Evolutionary conservation across 2,113 vertebrate genomes (phyloP).

Genomic region (Platysteira castanea): DNA sequence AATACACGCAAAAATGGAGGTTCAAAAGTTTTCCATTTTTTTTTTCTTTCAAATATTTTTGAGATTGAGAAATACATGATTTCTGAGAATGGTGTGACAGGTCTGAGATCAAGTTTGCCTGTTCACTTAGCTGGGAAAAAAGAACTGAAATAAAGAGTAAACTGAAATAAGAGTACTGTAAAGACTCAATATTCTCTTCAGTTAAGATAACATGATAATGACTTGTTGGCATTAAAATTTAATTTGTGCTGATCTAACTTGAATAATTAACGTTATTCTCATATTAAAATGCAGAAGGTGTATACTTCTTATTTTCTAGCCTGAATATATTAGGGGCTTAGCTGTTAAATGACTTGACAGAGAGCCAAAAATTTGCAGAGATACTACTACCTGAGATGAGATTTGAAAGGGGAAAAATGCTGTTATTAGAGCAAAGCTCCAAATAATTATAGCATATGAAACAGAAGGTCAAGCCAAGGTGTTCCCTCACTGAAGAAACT

Average conservation of each 20-base stretch:
- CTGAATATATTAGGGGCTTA: neutral
- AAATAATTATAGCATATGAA: conserved; percentile 7
- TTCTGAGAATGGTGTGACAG: neutral
- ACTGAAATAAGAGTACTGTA: neutral
- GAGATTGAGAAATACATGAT: neutral
- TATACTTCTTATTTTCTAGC: neutral
- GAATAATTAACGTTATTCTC: conserved; percentile 1
- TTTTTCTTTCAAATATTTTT: neutral
- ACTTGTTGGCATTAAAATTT: conserved; percentile 1
- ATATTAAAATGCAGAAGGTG: neutral
- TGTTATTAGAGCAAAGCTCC: conserved; percentile 9
- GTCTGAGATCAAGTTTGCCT: neutral
- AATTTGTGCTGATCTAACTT: neutral
- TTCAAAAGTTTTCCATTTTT: neutral
- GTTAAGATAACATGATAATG: neutral
- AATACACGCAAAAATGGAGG: neutral
- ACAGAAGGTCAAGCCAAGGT: conserved; percentile 24
- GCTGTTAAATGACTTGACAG: conserved; percentile 5
- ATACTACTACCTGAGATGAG: neutral
- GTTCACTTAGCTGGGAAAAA: neutral
- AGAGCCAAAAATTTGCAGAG: conserved; percentile 13
- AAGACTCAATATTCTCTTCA: neutral
- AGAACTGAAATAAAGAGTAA: neutral
- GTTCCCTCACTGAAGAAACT: neutral
- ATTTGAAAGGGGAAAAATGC: conserved; percentile 1